Conservation (phyloP, 2,888 invertebrate genomes). For the Polia nebulosa region DNA sequence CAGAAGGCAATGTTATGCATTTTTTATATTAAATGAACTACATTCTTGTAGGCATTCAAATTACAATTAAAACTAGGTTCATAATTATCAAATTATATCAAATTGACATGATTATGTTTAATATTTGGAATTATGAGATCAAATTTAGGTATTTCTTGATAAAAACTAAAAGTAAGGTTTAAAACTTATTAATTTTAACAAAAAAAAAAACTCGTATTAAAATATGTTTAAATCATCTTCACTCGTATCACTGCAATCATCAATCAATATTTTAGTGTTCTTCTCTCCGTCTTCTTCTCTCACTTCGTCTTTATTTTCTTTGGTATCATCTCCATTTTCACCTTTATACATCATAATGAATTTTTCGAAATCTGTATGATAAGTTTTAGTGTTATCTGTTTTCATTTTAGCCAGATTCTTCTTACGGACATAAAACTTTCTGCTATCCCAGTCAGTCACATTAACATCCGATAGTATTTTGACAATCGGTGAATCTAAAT, state of each 20-base stretch:
- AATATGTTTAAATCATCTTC: conserved; percentile 2
- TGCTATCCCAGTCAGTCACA: conserved; percentile 9
- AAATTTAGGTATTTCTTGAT: neutral
- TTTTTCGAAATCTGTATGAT: conserved; percentile 6
- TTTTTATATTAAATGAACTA: too few relatives aligned
- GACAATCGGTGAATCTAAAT: neutral
- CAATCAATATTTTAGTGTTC: neutral
- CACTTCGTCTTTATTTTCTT: conserved; percentile 5
- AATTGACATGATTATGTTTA: too few relatives aligned
- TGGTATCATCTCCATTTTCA: neutral
- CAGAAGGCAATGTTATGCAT: too few relatives aligned
- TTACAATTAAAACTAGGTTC: too few relatives aligned
- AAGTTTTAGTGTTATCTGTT: neutral
- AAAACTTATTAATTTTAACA: too few relatives aligned
- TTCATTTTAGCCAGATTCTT: neutral
- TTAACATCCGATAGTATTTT: neutral
- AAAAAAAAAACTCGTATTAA: neutral
- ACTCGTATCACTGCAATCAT: neutral
- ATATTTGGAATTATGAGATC: neutral
- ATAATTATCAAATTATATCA: too few relatives aligned
- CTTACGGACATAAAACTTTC: conserved; percentile 2
- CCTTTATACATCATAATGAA: neutral
- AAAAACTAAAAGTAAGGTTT: neutral
- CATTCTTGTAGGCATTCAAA: too few relatives aligned
- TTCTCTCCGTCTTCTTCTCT: neutral